A percentile compares a stretch with the other conserved stretches of the same genome.
These are phyloP conservation scores for Zapornia atra DNA, from an alignment of 2,113 vertebrate species.

Conservation along the genomic window DNA sequence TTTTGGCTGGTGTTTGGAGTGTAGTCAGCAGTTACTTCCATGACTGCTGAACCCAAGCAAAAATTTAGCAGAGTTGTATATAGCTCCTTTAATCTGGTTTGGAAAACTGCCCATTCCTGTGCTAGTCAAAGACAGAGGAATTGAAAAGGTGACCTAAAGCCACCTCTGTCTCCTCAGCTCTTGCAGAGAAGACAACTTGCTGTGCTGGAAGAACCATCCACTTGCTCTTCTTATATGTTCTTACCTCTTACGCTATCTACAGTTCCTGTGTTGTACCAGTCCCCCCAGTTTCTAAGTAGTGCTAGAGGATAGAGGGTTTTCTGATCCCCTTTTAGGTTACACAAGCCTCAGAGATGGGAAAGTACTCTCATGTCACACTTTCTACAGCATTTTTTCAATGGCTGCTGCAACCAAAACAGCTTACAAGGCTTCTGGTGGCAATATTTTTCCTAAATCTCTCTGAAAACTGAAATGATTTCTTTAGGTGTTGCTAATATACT, in stretches of 20 bases:
- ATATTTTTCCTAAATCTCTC: background rate
- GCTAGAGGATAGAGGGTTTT: background rate
- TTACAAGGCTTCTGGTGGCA: background rate
- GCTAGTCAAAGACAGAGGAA: background rate
- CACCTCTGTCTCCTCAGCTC: background rate
- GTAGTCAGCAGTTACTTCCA: constrained; percentile 46
- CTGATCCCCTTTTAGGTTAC: background rate
- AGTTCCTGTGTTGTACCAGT: background rate
- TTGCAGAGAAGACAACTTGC: background rate
- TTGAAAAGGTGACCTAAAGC: constrained; percentile 20
- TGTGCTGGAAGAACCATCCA: background rate
- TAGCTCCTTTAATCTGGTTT: constrained; percentile 30
- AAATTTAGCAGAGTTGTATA: constrained; percentile 14
- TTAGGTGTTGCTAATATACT: background rate
- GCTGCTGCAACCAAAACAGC: background rate
- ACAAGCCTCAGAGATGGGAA: background rate
- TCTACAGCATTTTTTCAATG: background rate
- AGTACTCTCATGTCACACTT: background rate
- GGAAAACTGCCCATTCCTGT: constrained; percentile 1
- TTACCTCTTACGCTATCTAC: background rate
- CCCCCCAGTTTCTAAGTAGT: background rate
- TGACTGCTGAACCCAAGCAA: constrained; percentile 21
- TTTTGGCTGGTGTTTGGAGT: constrained; percentile 23
- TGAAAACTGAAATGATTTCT: background rate
- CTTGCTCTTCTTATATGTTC: background rate